Percentiles rank a stretch among this genome's conserved stretches.
These are phyloP conservation scores for Nymphicus hollandicus DNA, from an alignment of 2,113 vertebrate species.

Conservation along the genomic window DNA sequence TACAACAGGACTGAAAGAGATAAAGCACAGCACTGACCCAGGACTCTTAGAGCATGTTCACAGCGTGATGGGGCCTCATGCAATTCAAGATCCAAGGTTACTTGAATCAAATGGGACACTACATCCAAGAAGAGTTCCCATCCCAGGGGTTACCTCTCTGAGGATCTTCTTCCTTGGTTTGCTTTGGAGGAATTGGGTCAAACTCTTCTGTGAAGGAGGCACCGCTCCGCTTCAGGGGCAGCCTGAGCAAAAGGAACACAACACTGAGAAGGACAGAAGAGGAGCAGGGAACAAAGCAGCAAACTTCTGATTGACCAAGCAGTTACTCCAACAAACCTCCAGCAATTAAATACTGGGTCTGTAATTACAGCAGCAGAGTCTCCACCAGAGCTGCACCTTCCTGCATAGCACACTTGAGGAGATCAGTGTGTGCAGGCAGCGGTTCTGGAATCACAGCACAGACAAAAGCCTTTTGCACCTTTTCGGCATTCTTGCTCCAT, in stretches of 20 bases:
- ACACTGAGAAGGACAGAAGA: neutral
- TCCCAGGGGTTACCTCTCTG: constrained; percentile 82
- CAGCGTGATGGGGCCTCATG: accelerated
- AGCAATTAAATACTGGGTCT: neutral
- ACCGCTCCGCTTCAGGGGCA: constrained; percentile 80
- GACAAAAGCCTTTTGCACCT: neutral
- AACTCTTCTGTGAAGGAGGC: constrained; percentile 78
- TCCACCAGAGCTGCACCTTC: neutral
- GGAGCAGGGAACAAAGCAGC: accelerated
- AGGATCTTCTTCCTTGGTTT: constrained; percentile 81
- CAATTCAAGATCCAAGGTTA: neutral
- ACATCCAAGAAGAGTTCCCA: neutral
- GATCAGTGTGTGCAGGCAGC: neutral
- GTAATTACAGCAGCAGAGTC: neutral
- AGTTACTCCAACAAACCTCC: neutral
- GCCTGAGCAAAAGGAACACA: constrained; percentile 56
- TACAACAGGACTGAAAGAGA: constrained; percentile 86
- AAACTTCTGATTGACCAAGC: neutral
- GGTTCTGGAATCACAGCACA: neutral
- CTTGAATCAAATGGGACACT: neutral
- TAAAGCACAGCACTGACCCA: neutral
- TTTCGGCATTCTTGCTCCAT: neutral
- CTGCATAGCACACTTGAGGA: neutral
- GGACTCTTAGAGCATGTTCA: accelerated
- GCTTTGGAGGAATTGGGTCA: constrained; percentile 78